Evolutionary conservation across 2,888 invertebrate genomes (phyloP).

Genomic region (Aspidapion aeneum): DNA sequence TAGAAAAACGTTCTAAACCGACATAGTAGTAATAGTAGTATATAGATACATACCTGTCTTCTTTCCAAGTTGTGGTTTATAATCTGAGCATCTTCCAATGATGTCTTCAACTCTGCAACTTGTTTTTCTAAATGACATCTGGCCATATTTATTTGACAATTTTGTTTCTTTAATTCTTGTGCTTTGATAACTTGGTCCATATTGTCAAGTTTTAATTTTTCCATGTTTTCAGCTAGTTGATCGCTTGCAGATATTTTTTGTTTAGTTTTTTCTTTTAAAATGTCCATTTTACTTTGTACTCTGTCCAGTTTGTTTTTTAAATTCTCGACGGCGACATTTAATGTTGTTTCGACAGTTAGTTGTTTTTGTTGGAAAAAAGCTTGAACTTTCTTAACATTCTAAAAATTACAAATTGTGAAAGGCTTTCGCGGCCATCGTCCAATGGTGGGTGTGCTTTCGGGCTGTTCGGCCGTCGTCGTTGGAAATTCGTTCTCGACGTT

Average conservation of each 20-base stretch:
- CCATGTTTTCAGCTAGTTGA: slow-evolving; percentile 36
- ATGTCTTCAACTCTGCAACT: slow-evolving; percentile 29
- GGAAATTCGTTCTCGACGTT: no score
- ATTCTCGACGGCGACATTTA: slow-evolving; percentile 4
- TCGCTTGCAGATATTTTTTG: slow-evolving; percentile 35
- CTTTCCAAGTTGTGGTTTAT: slow-evolving; percentile 31
- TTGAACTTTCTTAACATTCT: slow-evolving; percentile 19
- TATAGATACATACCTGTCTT: slow-evolving; percentile 36
- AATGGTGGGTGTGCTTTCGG: no score
- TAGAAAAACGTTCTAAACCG: no score
- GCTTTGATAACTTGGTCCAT: slow-evolving; percentile 32
- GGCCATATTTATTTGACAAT: slow-evolving; percentile 30
- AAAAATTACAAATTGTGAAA: slow-evolving; percentile 13
- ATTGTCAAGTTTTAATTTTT: slow-evolving; percentile 39
- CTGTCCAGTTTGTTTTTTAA: slow-evolving; percentile 10
- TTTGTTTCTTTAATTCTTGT: slow-evolving; percentile 37
- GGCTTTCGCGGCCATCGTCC: no score
- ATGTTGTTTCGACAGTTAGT: slow-evolving; percentile 8
- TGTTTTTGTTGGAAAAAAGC: slow-evolving; percentile 12
- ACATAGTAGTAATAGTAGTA: no score
- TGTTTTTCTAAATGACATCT: slow-evolving; percentile 33
- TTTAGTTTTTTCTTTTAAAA: slow-evolving; percentile 20
- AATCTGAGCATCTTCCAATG: slow-evolving; percentile 28
- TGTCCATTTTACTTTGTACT: slow-evolving; percentile 13
- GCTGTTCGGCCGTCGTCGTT: no score